Base-by-base conservation (phyloP, 2,797 vertebrate genomes). In the Darevskia nairensis region DNA sequence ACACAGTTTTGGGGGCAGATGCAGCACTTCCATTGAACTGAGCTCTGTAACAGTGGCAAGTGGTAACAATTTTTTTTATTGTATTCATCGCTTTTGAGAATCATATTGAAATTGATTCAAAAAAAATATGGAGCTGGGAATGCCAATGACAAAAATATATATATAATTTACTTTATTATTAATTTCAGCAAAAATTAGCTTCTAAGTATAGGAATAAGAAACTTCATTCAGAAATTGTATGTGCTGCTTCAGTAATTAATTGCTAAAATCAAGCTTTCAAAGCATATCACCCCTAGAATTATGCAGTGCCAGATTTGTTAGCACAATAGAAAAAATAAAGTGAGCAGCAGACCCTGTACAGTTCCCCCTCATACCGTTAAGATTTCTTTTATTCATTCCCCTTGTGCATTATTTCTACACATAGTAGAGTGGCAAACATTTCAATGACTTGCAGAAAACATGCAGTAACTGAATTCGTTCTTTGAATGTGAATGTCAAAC, bases 401-500 rank as follows among this genome's bases (percentile, higher is more conserved):
- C 6, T 78, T 1, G 0, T 66, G 76, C 80, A 61, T 79, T 88
- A 46, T 89, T 90, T 91, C 59, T 80, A 0, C 85, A 3, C 69
- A 44, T 15, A 84, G 21, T 50, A 7, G 19, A n/a, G 21, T 27
- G 44, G 71, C 27, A 61, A 82, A 86, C 61, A 71, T 82, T 92
- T 90, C 88, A 41, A 84, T 93, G 92, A 19, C 76, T 29, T 91
- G 72, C 82, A 84, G 17, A 94, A 90, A 46, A 44, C 59, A 15
- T 79, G 4, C 77, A 82, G 71, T 88, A 3, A 0, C 7, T 6
- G 81, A 46, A 91, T 92, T 89, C 81, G 0, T 91, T 93, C 83
- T 89, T 90, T 93, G 86, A 93, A 93, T 91, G 46, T 39, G 90
- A 3, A 81, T 13, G 44, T 92, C 84, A 88, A 71, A 87, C 59